Evolutionary conservation across 2,113 vertebrate genomes (phyloP), one percentile per base, ranked within the genome.

Genomic region (Malurus cyaneus): DNA sequence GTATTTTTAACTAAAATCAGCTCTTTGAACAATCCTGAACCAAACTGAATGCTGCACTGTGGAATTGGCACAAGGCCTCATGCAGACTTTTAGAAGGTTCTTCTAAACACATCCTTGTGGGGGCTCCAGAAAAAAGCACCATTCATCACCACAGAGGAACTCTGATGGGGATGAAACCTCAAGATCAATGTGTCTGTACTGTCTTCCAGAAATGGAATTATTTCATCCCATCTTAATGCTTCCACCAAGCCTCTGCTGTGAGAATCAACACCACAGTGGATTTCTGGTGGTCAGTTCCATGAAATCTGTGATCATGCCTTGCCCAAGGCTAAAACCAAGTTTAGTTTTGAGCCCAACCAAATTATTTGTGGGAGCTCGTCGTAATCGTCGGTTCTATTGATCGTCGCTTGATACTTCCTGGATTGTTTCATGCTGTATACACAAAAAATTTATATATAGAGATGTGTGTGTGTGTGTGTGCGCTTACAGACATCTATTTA

Each of bases 161-260:
- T 9, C 26, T 9, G 52, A 23, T 32, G 42, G 25, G 28, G 70
- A 47, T 19, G 47, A 32, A 59, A 32, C 15, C 3, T 0, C 70
- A 71, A 47, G 20, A 28, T 88, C 61, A 17, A 1, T 11, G 12
- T 21, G 29, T 49, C 3, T 1, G 3, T 3, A 2, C n/a, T 39
- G 54, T 54, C 65, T n/a, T 54, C 14, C 14, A 54, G 59, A 12
- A 31, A 9, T 1, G 7, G 29, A 26, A 39, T 59, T 14, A 36
- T 49, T 83, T 61, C 56, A 2, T 56, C 8, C 28, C 14, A 23
- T 25, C 34, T 34, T 42, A 28, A 31, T 44, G 18, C 8, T 60
- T 49, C 70, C 92, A 59, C 31, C 66, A 66, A 84, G 21, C 7
- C 23, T 46, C 49, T 92, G 53, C 76, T 85, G 81, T 79, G 54